Conservation (phyloP, 2,888 invertebrate species). For the Eupeodes luniger region DNA sequence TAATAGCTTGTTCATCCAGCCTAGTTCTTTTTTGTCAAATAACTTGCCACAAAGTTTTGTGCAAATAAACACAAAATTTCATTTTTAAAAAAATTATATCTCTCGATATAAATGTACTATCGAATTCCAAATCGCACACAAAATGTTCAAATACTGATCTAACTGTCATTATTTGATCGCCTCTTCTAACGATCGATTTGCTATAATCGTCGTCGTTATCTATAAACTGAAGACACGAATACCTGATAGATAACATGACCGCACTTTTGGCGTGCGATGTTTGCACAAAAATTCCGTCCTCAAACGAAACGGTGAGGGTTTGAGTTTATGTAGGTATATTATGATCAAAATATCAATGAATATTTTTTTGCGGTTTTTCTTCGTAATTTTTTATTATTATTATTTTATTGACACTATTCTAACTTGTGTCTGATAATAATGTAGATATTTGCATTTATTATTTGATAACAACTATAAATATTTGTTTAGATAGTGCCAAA, state of each 20-base stretch:
- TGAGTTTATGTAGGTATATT: neutral
- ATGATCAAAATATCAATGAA: slow-evolving; percentile 45
- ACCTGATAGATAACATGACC: slow-evolving; percentile 42
- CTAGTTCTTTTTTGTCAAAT: too few species aligned
- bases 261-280: slow-evolving; percentile 67
- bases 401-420: slow-evolving; percentile 43
- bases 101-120: too few species aligned
- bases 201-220: slow-evolving; percentile 34
- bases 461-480: slow-evolving; percentile 12
- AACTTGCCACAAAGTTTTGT: neutral
- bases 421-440: slow-evolving; percentile 44
- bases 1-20: too few species aligned
- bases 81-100: too few species aligned
- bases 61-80: too few species aligned
- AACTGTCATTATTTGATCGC: slow-evolving; percentile 33
- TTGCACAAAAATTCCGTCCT: slow-evolving; percentile 13
- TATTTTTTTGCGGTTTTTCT: slow-evolving; percentile 51
- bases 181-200: slow-evolving; percentile 39
- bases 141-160: slow-evolving; percentile 31
- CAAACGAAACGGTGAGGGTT: slow-evolving; percentile 21
- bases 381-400: slow-evolving; percentile 43
- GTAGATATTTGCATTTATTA: neutral
- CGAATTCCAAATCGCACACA: neutral
- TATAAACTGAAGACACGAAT: slow-evolving; percentile 3
- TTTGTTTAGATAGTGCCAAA: slow-evolving; percentile 47